phyloP scores from a whole-genome alignment of 1,140 invertebrate species.

The Macrobrachium nipponense region DNA sequence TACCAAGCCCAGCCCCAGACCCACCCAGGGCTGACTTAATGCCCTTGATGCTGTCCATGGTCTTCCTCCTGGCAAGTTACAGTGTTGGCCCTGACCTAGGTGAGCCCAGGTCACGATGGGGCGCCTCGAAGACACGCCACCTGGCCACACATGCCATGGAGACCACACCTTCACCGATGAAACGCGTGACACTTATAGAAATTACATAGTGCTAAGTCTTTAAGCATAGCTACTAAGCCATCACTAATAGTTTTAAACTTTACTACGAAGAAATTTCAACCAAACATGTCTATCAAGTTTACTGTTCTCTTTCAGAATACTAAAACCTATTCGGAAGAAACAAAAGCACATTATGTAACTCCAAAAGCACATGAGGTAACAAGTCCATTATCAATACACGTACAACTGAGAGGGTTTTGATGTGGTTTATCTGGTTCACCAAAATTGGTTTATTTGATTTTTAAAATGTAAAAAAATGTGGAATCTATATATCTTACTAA shows the following conservation, averaged over 20 bases:
- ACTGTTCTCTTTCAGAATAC: constrained; percentile 1
- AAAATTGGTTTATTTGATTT: no score
- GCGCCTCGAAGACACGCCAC: constrained; percentile 23
- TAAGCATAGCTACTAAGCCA: constrained; percentile 29
- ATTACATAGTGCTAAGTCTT: constrained; percentile 40
- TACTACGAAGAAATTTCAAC: not conserved
- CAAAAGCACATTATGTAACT: not conserved
- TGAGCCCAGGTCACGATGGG: constrained; percentile 52
- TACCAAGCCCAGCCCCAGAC: constrained; percentile 46
- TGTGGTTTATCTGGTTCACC: no score
- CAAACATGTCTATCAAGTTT: constrained; percentile 33
- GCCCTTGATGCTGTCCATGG: constrained; percentile 59
- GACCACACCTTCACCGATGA: constrained; percentile 39
- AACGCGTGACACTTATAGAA: not conserved
- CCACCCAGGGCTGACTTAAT: constrained; percentile 57
- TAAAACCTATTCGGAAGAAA: no score
- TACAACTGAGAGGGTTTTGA: no score
- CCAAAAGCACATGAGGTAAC: not conserved
- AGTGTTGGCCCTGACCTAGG: constrained; percentile 38
- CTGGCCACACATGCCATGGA: constrained; percentile 50
- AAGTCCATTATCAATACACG: not conserved
- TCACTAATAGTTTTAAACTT: constrained; percentile 10
- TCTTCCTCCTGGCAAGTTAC: constrained; percentile 25
- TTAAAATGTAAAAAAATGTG: no score
- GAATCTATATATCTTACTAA: no score